Conservation (phyloP, 2,113 vertebrate species). For the Shinisaurus crocodilurus region DNA sequence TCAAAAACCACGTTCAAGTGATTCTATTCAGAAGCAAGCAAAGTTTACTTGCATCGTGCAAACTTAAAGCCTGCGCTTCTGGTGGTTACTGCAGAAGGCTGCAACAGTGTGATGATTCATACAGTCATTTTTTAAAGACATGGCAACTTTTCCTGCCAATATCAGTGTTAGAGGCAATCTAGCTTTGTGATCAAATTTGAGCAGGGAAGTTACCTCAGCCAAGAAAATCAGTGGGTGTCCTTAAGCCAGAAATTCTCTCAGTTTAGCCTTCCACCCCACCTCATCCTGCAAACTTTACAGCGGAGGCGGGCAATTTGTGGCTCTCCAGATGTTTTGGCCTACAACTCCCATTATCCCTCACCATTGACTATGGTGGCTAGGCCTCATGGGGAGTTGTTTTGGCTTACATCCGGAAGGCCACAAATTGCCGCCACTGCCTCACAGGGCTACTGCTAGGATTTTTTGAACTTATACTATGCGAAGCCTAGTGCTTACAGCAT, state of each 20-base stretch:
- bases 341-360: too few relatives aligned
- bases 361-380: neutral
- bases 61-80: neutral
- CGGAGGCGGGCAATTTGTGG: too few relatives aligned
- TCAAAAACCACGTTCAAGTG: neutral
- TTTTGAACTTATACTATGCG: neutral
- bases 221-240: neutral
- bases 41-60: neutral
- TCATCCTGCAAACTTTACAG: too few relatives aligned
- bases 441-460: neutral
- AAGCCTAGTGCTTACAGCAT: neutral
- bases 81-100: neutral
- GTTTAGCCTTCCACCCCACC: neutral
- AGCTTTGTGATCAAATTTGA: neutral
- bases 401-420: neutral
- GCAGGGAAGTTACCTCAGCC: neutral
- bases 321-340: too few relatives aligned
- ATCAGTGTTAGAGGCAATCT: neutral
- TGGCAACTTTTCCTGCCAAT: neutral
- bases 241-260: neutral
- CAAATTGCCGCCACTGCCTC: too few relatives aligned
- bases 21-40: neutral
- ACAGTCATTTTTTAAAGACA: neutral
- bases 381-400: neutral
- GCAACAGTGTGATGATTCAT: neutral